Conservation (phyloP, 2,888 invertebrate genomes). For the Oxycera nigricornis region DNA sequence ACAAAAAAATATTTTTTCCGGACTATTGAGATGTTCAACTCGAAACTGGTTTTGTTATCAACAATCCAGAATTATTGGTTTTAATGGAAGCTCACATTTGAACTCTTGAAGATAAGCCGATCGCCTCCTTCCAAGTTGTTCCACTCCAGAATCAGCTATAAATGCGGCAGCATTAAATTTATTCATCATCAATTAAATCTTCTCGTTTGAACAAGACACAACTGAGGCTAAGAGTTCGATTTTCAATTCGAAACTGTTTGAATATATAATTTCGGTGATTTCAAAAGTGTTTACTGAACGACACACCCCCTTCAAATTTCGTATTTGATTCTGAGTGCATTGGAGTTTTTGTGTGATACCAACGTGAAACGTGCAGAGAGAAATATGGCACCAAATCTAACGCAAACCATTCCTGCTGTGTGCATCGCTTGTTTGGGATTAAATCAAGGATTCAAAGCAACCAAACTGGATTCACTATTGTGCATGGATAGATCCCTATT, state of each 20-base stretch:
- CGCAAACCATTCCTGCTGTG: not conserved
- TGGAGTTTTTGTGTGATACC: too few species aligned
- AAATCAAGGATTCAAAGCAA: constrained; percentile 29
- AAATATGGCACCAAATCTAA: constrained; percentile 21
- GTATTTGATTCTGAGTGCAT: too few species aligned
- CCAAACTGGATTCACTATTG: not conserved
- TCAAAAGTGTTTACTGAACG: not conserved
- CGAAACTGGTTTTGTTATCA: constrained; percentile 25
- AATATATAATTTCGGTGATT: not conserved
- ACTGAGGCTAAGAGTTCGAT: not conserved
- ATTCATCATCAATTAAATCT: not conserved
- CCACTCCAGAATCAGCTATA: constrained; percentile 29
- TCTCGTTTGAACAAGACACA: constrained; percentile 16
- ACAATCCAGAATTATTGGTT: not conserved
- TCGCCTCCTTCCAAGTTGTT: not conserved
- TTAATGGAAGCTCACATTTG: constrained; percentile 14
- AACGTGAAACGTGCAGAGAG: not conserved
- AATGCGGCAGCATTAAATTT: not conserved
- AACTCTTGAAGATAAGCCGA: constrained; percentile 15
- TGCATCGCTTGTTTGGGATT: constrained; percentile 29
- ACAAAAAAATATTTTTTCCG: constrained; percentile 19
- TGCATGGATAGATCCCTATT: not conserved
- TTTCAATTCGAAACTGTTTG: too few species aligned
- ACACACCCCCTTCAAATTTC: not conserved
- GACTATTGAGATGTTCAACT: constrained; percentile 1